A percentile compares a stretch with the other conserved stretches of the same genome.
Conservation (phyloP, 2,888 invertebrate species). For the Caenorhabditis zanzibari region DNA sequence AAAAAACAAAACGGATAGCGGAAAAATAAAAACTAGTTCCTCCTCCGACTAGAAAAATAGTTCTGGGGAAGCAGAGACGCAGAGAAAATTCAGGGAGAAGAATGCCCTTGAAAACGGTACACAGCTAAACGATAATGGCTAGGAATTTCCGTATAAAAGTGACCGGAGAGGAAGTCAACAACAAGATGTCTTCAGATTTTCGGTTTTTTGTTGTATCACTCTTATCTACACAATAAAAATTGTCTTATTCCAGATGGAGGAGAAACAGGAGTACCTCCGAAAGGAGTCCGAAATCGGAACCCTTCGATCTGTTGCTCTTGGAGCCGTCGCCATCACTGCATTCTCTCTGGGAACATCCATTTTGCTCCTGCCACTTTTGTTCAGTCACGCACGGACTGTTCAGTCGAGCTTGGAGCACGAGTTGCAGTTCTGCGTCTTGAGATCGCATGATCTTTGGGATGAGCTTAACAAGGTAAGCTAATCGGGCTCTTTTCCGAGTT, state of each 20-base stretch:
- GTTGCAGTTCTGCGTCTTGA: slow-evolving; percentile 67
- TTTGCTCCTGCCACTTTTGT: slow-evolving; percentile 65
- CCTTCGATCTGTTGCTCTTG: slow-evolving; percentile 45
- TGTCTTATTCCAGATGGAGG: slow-evolving; percentile 44
- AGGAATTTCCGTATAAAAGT: slow-evolving; percentile 12
- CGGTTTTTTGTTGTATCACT: neutral
- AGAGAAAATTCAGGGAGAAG: neutral
- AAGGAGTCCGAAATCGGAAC: slow-evolving; percentile 63
- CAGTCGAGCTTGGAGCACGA: slow-evolving; percentile 68
- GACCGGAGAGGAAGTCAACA: neutral
- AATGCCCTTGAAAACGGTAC: slow-evolving; percentile 2
- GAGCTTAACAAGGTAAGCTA: slow-evolving; percentile 56
- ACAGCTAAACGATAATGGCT: slow-evolving; percentile 3
- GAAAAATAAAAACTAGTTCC: slow-evolving; percentile 9
- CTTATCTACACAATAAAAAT: too few species aligned
- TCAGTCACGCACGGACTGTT: slow-evolving; percentile 66
- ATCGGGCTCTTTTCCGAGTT: too few species aligned
- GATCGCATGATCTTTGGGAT: slow-evolving; percentile 72
- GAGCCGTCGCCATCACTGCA: slow-evolving; percentile 50
- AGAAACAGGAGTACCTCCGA: slow-evolving; percentile 43
- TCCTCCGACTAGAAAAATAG: neutral
- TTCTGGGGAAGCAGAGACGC: neutral
- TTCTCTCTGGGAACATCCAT: slow-evolving; percentile 62
- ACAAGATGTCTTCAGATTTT: neutral
- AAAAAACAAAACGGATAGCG: slow-evolving; percentile 4